Percentiles rank a stretch among this genome's conserved stretches.
These are phyloP conservation scores for Ditula angustiorana DNA, from an alignment of 2,888 invertebrate species.

Conservation along the genomic window DNA sequence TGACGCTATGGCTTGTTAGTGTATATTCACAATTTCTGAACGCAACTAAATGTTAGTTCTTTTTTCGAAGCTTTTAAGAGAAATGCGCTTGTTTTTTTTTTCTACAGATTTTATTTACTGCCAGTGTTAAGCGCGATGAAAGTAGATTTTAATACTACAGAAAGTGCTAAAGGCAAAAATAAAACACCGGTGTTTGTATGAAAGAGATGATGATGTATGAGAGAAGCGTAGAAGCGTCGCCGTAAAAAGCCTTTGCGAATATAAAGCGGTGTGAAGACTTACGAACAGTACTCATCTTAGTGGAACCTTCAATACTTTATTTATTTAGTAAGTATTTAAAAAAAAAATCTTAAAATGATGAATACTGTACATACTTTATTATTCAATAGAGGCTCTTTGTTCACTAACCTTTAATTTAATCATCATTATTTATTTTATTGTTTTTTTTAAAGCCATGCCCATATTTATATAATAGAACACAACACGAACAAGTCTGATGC, in stretches of 20 bases:
- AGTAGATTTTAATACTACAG: slow-evolving; percentile 14
- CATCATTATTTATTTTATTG: not conserved
- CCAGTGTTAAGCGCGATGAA: slow-evolving; percentile 28
- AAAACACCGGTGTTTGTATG: slow-evolving; percentile 45
- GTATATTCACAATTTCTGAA: slow-evolving; percentile 69
- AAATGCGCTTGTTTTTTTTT: slow-evolving; percentile 11
- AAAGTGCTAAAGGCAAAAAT: slow-evolving; percentile 42
- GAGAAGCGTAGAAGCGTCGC: slow-evolving; percentile 78
- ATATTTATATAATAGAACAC: slow-evolving; percentile 31
- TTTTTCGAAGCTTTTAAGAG: slow-evolving; percentile 22
- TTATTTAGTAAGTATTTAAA: not conserved
- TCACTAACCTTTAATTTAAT: not conserved
- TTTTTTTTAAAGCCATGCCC: slow-evolving; percentile 60
- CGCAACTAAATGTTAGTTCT: slow-evolving; percentile 53
- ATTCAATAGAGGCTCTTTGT: slow-evolving; percentile 24
- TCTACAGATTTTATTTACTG: slow-evolving; percentile 11
- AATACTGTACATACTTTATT: slow-evolving; percentile 29
- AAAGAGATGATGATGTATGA: slow-evolving; percentile 63
- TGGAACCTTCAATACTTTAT: not conserved
- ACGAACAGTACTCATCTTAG: slow-evolving; percentile 14
- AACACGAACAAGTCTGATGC: slow-evolving; percentile 24
- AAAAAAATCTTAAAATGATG: not conserved
- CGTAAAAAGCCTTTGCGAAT: slow-evolving; percentile 63
- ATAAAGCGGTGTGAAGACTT: slow-evolving; percentile 54
- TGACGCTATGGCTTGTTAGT: slow-evolving; percentile 81